Base-by-base conservation (phyloP, 1,140 invertebrate genomes). In the Drosophila truncata region DNA sequence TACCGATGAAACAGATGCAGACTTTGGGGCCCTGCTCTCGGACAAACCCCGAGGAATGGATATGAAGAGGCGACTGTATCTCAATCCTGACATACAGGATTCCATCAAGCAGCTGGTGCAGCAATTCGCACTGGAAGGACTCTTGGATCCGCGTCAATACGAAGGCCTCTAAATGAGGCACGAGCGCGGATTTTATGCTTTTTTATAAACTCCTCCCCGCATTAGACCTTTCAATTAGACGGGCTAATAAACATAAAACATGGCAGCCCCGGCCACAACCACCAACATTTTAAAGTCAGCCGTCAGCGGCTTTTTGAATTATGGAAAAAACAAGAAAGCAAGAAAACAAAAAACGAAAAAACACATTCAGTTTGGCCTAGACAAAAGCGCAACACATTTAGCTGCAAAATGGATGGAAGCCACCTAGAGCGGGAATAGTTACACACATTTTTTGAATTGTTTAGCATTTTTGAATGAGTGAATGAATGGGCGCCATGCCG, bases 381-480 rank as follows among this genome's bases (percentile, higher is more conserved):
- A 88, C 57, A 84, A 84, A 84, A 73, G 82, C 60, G 72, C 82
- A 85, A 80, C 83, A 87, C 58, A 84, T 84, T 85, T 80, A 57
- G 58, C 77, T 27, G 66, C 35, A 23, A 20, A 57, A 71, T 50
- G 54, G 35, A 54, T 46, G 46, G 33, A n/a, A 11, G 46, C 41
- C 25, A 55, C 41, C 25, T 46, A 59, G 57, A 39, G 33, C 31
- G 16, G 27, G 78, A 78, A 87, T 88, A 80, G 83, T 87, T 73
- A 88, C 83, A 87, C 83, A 87, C 71, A 87, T 80, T 88, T 87
- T 88, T 80, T 54, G 67, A 67, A 87, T 87, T 87, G 76, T 88
- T 87, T 83, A 64, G 70, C 60, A 63, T 80, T 83, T 58, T 78
- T 71, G 76, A 62, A 46, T 47, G 27, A 61, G 58, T 63, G 61